A percentile compares a stretch with the other conserved stretches of the same genome.
Conservation (phyloP, 2,113 vertebrate genomes). For the Arvicanthis niloticus region DNA sequence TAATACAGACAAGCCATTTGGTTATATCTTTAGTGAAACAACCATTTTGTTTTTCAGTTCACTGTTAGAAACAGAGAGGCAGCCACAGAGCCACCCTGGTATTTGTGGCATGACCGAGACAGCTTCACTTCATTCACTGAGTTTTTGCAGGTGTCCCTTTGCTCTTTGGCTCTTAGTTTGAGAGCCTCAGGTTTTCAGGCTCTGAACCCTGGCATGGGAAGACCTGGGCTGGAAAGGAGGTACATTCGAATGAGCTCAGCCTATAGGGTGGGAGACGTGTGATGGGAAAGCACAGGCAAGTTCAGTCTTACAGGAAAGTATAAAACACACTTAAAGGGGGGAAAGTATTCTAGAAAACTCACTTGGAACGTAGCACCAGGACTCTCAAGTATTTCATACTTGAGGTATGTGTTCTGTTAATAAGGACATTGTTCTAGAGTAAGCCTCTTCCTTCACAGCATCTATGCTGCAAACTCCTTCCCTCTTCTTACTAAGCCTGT, state of each 20-base stretch:
- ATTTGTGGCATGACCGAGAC: neutral
- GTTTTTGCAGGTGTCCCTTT: neutral
- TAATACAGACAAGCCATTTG: neutral
- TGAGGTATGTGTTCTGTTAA: neutral
- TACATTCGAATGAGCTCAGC: neutral
- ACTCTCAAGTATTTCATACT: neutral
- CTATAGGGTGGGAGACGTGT: neutral
- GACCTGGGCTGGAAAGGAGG: neutral
- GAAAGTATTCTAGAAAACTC: neutral
- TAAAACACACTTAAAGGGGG: too few species aligned
- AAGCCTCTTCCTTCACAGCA: neutral
- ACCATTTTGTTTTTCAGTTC: neutral
- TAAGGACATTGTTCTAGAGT: neutral
- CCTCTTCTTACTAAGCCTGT: neutral
- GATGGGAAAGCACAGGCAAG: neutral
- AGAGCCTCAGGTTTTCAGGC: neutral
- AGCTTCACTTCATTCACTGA: neutral
- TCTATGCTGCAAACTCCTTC: neutral
- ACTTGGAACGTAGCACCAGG: neutral
- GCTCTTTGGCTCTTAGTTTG: neutral
- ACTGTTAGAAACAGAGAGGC: neutral
- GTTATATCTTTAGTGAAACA: neutral
- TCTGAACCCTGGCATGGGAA: neutral
- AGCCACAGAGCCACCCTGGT: neutral
- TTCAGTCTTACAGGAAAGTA: neutral